phyloP scores from a whole-genome alignment of 2,113 vertebrate genomes.

The Plecotus auritus region DNA sequence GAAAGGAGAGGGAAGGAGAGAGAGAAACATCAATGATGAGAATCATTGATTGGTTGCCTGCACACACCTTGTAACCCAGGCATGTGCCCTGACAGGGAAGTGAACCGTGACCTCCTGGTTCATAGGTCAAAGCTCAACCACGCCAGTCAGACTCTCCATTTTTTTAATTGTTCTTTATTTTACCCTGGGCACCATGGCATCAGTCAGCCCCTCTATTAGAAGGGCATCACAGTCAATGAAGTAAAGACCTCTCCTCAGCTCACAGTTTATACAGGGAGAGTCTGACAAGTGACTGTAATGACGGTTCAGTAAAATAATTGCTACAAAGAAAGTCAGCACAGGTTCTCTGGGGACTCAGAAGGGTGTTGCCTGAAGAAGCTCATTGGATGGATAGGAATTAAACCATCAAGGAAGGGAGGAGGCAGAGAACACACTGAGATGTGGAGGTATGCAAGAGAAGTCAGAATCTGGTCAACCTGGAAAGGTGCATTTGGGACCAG shows the following conservation, averaged over 20 bases:
- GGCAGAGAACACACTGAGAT: rapidly evolving
- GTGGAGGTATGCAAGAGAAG: not conserved
- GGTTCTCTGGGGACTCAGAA: not conserved
- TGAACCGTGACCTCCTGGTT: no score
- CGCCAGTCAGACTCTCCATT: no score
- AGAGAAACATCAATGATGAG: no score
- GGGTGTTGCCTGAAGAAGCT: not conserved
- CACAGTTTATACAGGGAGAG: not conserved
- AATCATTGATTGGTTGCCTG: no score
- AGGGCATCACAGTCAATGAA: not conserved
- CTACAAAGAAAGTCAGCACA: not conserved
- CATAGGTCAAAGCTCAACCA: no score
- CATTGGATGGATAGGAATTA: not conserved
- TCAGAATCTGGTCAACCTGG: not conserved
- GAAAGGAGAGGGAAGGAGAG: no score
- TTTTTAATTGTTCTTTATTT: not conserved
- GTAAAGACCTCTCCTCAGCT: not conserved
- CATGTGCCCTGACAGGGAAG: no score
- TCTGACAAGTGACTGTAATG: not conserved
- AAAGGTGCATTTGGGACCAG: not conserved
- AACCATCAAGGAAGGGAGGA: not conserved
- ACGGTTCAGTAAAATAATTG: not conserved
- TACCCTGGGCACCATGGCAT: not conserved
- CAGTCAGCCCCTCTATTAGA: not conserved
- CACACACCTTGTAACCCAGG: no score